A percentile compares a stretch with the other conserved stretches of the same genome.
Conservation (phyloP, 1,140 invertebrate species). For the Epicauta chinensis region DNA sequence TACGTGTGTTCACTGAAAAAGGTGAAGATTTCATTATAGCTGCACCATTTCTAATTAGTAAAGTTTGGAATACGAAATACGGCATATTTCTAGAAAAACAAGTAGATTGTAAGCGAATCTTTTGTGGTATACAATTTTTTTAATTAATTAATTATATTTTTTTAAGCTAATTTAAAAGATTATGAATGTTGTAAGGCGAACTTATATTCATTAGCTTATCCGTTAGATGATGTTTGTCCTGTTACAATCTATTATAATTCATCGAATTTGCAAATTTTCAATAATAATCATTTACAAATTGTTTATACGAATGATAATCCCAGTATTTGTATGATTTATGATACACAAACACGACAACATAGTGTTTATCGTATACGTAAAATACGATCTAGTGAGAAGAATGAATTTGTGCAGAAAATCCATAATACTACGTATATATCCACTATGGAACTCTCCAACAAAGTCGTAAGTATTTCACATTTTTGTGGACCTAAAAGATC, state of each 20-base stretch:
- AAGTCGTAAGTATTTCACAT: conserved; percentile 9
- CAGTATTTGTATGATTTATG: conserved; percentile 63
- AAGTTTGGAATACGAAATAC: conserved; percentile 70
- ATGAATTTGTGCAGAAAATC: conserved; percentile 37
- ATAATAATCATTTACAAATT: conserved; percentile 47
- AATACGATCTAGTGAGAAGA: conserved; percentile 61
- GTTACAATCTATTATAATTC: conserved; percentile 65
- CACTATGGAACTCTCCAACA: conserved; percentile 21
- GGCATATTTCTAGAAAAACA: conserved; percentile 72
- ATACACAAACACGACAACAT: conserved; percentile 68
- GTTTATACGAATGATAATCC: conserved; percentile 49
- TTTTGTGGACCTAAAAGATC: too few relatives aligned
- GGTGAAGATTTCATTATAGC: conserved; percentile 77
- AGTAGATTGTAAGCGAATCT: conserved; percentile 24
- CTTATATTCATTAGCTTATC: conserved; percentile 79
- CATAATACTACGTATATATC: conserved; percentile 18
- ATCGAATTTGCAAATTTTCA: conserved; percentile 45
- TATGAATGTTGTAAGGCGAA: conserved; percentile 49
- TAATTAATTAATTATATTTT: neutral
- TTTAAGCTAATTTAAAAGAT: conserved; percentile 27
- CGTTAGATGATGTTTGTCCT: conserved; percentile 82
- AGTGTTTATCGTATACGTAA: conserved; percentile 76
- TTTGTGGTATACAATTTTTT: neutral
- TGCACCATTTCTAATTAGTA: conserved; percentile 77
- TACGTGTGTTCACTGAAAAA: conserved; percentile 71